phyloP scores from a whole-genome alignment of 2,113 vertebrate species.

The Podiceps cristatus region DNA sequence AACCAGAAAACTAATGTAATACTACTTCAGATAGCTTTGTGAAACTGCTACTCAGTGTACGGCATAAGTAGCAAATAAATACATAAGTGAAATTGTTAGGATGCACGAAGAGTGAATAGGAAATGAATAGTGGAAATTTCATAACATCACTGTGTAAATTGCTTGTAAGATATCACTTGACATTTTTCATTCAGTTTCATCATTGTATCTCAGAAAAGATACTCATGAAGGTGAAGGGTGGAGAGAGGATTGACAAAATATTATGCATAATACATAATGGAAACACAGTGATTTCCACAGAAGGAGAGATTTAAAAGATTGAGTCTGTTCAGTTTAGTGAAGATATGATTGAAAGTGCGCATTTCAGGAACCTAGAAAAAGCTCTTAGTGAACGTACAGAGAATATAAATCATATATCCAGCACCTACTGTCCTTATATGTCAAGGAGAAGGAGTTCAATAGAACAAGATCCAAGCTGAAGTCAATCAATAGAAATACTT shows the following conservation, averaged over 20 bases:
- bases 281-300: not conserved
- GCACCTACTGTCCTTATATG: not conserved
- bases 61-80: not conserved
- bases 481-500: not conserved
- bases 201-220: not conserved
- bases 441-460: not conserved
- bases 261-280: not conserved
- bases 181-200: not conserved
- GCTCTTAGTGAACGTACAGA: not conserved
- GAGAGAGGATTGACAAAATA: not conserved
- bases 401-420: not conserved
- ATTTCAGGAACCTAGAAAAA: not conserved
- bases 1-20: not conserved
- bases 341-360: not conserved
- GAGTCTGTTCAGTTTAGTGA: not conserved
- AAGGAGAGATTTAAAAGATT: not conserved
- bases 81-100: not conserved
- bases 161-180: not conserved
- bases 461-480: not conserved
- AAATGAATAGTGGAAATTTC: not conserved
- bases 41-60: not conserved
- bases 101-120: not conserved
- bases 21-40: not conserved
- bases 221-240: not conserved
- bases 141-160: not conserved